Conservation (phyloP, 2,797 vertebrate species). For the Oryzias dopingdopingensis region DNA sequence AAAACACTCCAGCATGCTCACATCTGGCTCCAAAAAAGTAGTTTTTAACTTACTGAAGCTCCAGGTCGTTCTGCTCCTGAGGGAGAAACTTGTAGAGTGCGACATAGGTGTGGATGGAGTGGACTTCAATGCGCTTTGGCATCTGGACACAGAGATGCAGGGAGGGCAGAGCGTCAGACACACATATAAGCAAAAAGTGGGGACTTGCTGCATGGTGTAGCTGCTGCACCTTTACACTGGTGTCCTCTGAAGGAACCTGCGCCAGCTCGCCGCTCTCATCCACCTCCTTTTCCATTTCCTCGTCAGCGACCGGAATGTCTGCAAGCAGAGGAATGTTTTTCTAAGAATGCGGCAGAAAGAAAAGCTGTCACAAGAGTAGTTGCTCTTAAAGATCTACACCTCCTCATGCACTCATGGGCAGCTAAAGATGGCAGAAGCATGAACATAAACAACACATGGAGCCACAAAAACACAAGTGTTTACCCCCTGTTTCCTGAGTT, state of each 20-base stretch:
- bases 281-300: slow-evolving; percentile 55
- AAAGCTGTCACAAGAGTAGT: background rate
- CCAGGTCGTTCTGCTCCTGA: slow-evolving; percentile 89
- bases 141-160: slow-evolving; percentile 52
- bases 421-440: slow-evolving; percentile 23
- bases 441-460: slow-evolving; percentile 19
- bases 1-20: slow-evolving; percentile 8
- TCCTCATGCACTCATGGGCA: slow-evolving; percentile 30
- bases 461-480: slow-evolving; percentile 38
- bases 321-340: slow-evolving; percentile 14
- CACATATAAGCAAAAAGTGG: slow-evolving; percentile 13
- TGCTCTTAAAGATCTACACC: slow-evolving; percentile 15
- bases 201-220: slow-evolving; percentile 9
- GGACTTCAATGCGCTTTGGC: slow-evolving; percentile 79
- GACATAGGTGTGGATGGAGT: slow-evolving; percentile 89
- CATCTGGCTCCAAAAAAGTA: slow-evolving; percentile 14
- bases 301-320: slow-evolving; percentile 44
- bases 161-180: slow-evolving; percentile 16
- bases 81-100: slow-evolving; percentile 91
- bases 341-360: background rate
- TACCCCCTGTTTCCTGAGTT: slow-evolving; percentile 73
- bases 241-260: slow-evolving; percentile 54
- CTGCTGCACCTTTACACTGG: slow-evolving; percentile 41
- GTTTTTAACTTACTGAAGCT: slow-evolving; percentile 83
- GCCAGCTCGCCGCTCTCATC: slow-evolving; percentile 44